Conservation (phyloP, 1,140 invertebrate species). For the Dermatophagoides farinae region DNA sequence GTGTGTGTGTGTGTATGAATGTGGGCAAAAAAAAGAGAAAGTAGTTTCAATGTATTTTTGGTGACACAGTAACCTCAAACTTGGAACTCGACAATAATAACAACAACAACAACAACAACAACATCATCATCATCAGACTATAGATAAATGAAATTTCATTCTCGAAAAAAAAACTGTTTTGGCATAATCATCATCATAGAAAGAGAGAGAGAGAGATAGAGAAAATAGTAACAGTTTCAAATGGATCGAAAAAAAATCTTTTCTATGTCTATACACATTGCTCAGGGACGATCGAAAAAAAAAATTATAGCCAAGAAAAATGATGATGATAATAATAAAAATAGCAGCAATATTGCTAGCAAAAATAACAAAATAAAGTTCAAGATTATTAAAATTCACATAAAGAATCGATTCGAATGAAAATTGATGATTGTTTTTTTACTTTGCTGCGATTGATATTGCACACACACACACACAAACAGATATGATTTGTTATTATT, state of each 20-base stretch:
- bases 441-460: too few species aligned
- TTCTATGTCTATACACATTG: neutral
- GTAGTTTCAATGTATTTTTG: neutral
- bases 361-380: too few species aligned
- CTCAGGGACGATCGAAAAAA: neutral
- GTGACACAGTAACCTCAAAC: conserved; percentile 10
- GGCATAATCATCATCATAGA: neutral
- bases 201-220: neutral
- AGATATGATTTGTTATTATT: too few species aligned
- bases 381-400: too few species aligned
- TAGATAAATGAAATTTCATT: too few species aligned
- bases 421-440: too few species aligned
- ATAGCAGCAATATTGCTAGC: too few species aligned
- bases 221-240: neutral
- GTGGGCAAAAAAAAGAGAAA: neutral
- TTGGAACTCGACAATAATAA: neutral
- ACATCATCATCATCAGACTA: neutral
- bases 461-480: too few species aligned
- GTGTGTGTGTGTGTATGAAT: too few species aligned
- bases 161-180: neutral
- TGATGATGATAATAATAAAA: too few species aligned
- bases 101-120: neutral
- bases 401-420: too few species aligned
- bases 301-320: too few species aligned
- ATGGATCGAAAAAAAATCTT: neutral